Evolutionary conservation across 1,140 invertebrate species (phyloP), one percentile per base, ranked within the genome.

Genomic region (Drosophila tsacasi): DNA sequence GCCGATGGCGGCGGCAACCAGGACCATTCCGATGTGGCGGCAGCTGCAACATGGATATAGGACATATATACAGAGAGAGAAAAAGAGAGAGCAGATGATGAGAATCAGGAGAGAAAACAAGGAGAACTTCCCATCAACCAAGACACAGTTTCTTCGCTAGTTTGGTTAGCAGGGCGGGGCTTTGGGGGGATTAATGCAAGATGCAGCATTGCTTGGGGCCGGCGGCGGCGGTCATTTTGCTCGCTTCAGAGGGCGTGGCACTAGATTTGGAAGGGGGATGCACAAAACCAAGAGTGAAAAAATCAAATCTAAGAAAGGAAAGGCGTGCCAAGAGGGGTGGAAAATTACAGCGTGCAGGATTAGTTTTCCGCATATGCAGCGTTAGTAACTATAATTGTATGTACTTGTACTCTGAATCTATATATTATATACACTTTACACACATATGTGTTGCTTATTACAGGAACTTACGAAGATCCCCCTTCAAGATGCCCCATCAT

Each of bases 11-110:
- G 93, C 67, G 32, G 84, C 58, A 81, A 52, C 54, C 83, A 76
- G 39, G 76, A 90, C 92, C 79, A 94, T 63, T 87, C 93, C 81
- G 90, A 87, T 66, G 78, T 86, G 55, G 32, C 82, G 91, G 49
- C 85, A 92, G 64, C 92, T 93, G 19, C 32, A 81, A 65, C 89
- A 77, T 54, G 63, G 61, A 54, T 23, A 57, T 61, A 75, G 44
- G 61, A n/a, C 23, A 30, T 49, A 44, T 37, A 65, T 40, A 25
- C 21, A 57, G 15, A n/a, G 54, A 57, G 13, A 54, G 9, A 55
- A 57, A 23, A 57, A 65, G 0, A 35, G 7, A 46, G 21, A 49
- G 37, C 49, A 61, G 12, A 21, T 32, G 19, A 32, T 76, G 21
- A 25, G n/a, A 62, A 57, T 58, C 40, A 46, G 23, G n/a, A 21